Percentiles rank a stretch among this genome's conserved stretches.
Conservation (phyloP, 2,888 invertebrate species). For the Acleris literana region DNA sequence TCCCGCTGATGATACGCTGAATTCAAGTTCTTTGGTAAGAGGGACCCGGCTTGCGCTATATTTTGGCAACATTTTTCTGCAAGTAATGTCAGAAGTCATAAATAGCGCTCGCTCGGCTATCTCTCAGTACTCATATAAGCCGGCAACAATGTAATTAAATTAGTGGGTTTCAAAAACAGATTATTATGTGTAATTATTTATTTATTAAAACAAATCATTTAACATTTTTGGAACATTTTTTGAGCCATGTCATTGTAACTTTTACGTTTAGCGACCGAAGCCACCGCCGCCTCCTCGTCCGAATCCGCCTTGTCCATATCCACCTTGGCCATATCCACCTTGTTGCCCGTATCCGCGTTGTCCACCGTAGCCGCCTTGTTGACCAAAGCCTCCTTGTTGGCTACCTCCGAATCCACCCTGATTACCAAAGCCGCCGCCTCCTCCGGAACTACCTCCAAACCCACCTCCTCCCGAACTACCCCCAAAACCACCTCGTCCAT, state of each 20-base stretch:
- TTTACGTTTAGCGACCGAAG: slow-evolving; percentile 29
- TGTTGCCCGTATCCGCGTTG: slow-evolving; percentile 36
- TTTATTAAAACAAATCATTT: neutral
- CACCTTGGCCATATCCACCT: slow-evolving; percentile 29
- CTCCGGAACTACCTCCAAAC: slow-evolving; percentile 12
- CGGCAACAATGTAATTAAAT: slow-evolving; percentile 41
- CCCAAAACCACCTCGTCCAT: slow-evolving; percentile 30
- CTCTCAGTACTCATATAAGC: slow-evolving; percentile 50
- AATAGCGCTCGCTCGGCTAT: slow-evolving; percentile 53
- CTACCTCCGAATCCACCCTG: slow-evolving; percentile 34
- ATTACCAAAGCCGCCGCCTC: slow-evolving; percentile 38
- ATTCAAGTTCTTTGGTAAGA: slow-evolving; percentile 46
- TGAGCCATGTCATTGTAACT: slow-evolving; percentile 12
- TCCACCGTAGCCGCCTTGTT: slow-evolving; percentile 22
- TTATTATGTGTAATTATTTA: slow-evolving; percentile 3
- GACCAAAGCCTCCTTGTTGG: slow-evolving; percentile 26
- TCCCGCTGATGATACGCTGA: slow-evolving; percentile 17
- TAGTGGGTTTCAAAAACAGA: neutral
- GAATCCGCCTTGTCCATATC: slow-evolving; percentile 33
- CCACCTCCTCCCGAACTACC: slow-evolving; percentile 39
- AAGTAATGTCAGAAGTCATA: slow-evolving; percentile 62
- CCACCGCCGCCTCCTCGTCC: slow-evolving; percentile 30
- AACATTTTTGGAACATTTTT: no score
- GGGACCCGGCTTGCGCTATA: slow-evolving; percentile 60
- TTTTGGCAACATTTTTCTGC: slow-evolving; percentile 64